Conservation (phyloP, 1,140 invertebrate species). For the Drosophila equinoxialis region DNA sequence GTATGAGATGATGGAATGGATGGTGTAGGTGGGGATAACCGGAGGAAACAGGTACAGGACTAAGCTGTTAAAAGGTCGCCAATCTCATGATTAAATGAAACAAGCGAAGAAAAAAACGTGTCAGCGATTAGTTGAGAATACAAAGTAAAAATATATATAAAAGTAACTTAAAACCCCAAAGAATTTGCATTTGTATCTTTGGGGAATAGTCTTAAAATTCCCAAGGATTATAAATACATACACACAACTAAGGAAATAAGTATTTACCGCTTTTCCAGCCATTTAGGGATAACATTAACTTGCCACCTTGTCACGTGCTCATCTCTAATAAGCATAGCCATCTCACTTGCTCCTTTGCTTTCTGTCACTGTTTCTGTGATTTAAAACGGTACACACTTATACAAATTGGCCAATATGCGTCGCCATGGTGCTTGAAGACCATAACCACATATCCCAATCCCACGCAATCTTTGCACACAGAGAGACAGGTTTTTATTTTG, state of each 20-base stretch:
- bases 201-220: background rate
- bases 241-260: no score
- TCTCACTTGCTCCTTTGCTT: background rate
- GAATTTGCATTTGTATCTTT: slow-evolving; percentile 29
- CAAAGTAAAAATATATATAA: slow-evolving; percentile 29
- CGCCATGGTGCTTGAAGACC: no score
- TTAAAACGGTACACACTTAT: background rate
- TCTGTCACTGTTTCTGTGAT: background rate
- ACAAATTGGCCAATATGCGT: no score
- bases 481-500: no score
- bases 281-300: background rate
- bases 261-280: no score
- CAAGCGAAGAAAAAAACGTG: slow-evolving; percentile 31
- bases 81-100: slow-evolving; percentile 17
- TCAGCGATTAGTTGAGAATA: slow-evolving; percentile 49
- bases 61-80: slow-evolving; percentile 75
- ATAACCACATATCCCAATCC: no score
- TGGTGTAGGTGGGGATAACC: background rate
- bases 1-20: slow-evolving; percentile 1
- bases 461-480: no score
- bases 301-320: background rate
- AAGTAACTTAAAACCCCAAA: slow-evolving; percentile 20
- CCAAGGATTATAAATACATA: background rate
- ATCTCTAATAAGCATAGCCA: background rate
- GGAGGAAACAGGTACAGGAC: slow-evolving; percentile 55